A percentile compares a stretch with the other conserved stretches of the same genome.
phyloP scores from a whole-genome alignment of 2,888 invertebrate species.

The Nomada goodeniana region DNA sequence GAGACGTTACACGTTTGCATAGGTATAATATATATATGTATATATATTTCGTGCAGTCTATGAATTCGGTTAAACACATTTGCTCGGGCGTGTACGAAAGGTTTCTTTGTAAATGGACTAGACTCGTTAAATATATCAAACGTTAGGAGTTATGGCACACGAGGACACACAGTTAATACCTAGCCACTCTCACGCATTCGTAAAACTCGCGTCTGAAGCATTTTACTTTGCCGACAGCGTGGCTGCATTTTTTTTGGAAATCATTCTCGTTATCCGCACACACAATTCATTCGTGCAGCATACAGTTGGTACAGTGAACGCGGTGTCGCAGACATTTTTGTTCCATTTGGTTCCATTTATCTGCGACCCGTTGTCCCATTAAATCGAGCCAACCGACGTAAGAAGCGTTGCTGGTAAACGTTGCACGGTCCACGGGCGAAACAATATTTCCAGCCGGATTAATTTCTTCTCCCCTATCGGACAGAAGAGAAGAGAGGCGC shows the following conservation, averaged over 20 bases:
- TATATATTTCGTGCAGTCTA: constrained; percentile 81
- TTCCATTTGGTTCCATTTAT: not conserved
- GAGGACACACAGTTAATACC: constrained; percentile 60
- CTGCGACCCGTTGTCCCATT: constrained; percentile 16
- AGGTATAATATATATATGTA: constrained; percentile 65
- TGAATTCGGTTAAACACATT: constrained; percentile 79
- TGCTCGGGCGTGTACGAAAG: constrained; percentile 77
- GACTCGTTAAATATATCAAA: constrained; percentile 78
- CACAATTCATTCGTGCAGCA: constrained; percentile 34
- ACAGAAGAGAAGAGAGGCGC: not conserved
- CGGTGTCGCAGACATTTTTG: not conserved
- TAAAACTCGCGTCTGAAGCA: constrained; percentile 40
- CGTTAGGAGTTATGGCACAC: constrained; percentile 76
- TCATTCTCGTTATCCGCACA: constrained; percentile 25
- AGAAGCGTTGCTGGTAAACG: too few relatives aligned
- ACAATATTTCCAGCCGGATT: not conserved
- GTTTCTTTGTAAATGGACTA: constrained; percentile 75
- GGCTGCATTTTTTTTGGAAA: not conserved
- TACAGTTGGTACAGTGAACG: constrained; percentile 32
- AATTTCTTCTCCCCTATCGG: too few relatives aligned
- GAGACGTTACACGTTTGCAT: constrained; percentile 20
- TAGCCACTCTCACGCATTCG: constrained; percentile 53
- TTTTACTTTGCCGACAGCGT: too few relatives aligned
- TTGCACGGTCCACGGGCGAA: not conserved
- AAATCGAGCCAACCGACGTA: not conserved